Base-by-base conservation (phyloP, 2,797 vertebrate genomes). In the Ctenosaura bakeri region DNA sequence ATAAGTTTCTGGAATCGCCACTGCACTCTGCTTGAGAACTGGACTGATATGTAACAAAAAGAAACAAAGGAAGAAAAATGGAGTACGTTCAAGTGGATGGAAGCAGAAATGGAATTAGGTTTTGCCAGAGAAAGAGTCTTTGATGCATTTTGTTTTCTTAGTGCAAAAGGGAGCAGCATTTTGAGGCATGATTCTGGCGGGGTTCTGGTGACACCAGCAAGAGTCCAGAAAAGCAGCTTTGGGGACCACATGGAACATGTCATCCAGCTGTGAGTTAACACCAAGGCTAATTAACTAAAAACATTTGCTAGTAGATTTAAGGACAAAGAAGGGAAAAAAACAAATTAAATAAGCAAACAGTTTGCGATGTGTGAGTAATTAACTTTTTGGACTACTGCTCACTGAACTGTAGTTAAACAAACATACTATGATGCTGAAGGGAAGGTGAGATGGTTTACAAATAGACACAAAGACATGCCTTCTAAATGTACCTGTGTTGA, bases 331-430 rank as follows among this genome's bases (percentile, higher is more conserved):
- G 78, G 66, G 38, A 69, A 91, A 88, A 88, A 46, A 90, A 46
- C 87, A 91, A 86, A 87, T 90, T 78, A 89, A 90, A 83, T 83
- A 95, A 96, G 76, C 91, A 92, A 91, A 73, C 82, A 91, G 90
- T 89, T 88, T 94, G 90, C 76, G 89, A 94, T 89, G 89, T 91
- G 24, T 94, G 94, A 94, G 90, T 91, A 94, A 95, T 94, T 89
- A 82, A 91, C 89, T 94, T 89, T 92, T 92, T 86, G 82, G 93
- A 96, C 94, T 71, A 94, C 85, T 76, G 92, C 92, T 92, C 74
- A 2, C 92, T 95, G 94, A 93, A 95, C 88, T 91, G 92, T 46
- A 0, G 0, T 87, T 89, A 94, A 96, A 96, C 96, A 96, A 95
- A 92, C 83, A 94, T 90, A 93, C 92, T 93, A 94, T 73, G 73